Conservation (phyloP, 1,140 invertebrate genomes). For the Aradophagus sp. region DNA sequence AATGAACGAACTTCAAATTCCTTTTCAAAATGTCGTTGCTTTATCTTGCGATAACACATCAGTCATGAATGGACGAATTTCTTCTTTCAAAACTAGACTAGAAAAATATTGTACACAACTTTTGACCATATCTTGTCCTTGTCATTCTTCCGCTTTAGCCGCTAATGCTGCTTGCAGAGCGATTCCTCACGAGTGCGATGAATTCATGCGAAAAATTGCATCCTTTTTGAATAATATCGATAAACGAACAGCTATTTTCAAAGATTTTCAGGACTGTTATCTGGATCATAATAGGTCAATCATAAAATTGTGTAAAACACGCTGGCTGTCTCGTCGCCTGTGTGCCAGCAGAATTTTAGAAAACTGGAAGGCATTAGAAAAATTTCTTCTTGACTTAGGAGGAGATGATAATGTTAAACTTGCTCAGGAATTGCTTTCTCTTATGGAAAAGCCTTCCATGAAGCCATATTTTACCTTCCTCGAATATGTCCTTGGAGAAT, state of each 20-base stretch:
- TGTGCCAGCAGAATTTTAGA: constrained; percentile 3
- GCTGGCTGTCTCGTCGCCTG: constrained; percentile 4
- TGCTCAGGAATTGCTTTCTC: neutral
- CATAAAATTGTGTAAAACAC: constrained; percentile 9
- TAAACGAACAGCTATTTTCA: constrained; percentile 11
- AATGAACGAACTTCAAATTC: neutral
- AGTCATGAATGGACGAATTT: neutral
- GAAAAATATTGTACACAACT: no score
- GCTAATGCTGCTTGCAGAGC: neutral
- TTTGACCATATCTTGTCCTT: neutral
- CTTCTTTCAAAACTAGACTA: no score
- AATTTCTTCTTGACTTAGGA: constrained; percentile 6
- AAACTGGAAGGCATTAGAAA: constrained; percentile 6
- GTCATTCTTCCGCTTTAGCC: no score
- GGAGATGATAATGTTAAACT: constrained; percentile 1
- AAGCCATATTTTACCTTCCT: constrained; percentile 19
- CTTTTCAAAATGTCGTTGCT: neutral
- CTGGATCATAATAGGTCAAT: neutral
- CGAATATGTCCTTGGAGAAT: neutral
- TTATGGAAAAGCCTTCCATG: neutral
- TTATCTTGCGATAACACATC: neutral
- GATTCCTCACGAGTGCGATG: constrained; percentile 2
- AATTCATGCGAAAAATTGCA: constrained; percentile 9
- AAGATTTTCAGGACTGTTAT: constrained; percentile 8
- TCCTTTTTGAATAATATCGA: constrained; percentile 8